Evolutionary conservation across 2,113 vertebrate genomes (phyloP).

Genomic region (Bos indicus): DNA sequence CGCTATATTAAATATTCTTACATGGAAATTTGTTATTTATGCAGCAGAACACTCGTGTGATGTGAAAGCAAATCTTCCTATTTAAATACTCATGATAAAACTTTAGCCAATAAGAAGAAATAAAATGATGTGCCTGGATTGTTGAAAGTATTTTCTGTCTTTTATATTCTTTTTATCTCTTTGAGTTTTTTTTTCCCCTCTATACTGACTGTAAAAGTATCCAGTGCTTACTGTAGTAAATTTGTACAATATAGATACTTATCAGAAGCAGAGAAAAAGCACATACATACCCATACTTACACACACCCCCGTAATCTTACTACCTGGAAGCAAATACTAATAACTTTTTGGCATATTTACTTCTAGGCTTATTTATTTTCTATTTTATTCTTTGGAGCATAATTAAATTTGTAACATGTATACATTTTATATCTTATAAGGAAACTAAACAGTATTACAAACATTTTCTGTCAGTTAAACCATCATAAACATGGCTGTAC

Average conservation of each 20-base stretch:
- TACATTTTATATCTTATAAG: background rate
- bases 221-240: background rate
- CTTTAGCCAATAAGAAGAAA: conserved; percentile 36
- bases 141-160: conserved; percentile 22
- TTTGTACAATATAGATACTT: conserved; percentile 28
- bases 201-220: background rate
- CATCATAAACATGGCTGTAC: background rate
- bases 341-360: conserved; percentile 34
- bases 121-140: background rate
- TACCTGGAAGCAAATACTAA: background rate
- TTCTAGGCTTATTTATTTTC: conserved; percentile 21
- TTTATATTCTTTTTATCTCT: background rate
- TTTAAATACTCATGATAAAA: conserved; percentile 39
- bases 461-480: conserved; percentile 12
- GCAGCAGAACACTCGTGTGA: background rate
- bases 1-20: conserved; percentile 43
- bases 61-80: conserved; percentile 26
- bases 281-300: background rate
- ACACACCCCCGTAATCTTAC: background rate
- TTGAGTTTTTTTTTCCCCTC: conserved; percentile 13
- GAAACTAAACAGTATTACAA: background rate
- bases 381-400: background rate
- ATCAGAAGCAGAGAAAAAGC: background rate
- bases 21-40: conserved; percentile 61
- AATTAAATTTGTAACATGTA: background rate